Evolutionary conservation across 2,797 vertebrate species (phyloP).

Genomic region (Syngnathus acus): DNA sequence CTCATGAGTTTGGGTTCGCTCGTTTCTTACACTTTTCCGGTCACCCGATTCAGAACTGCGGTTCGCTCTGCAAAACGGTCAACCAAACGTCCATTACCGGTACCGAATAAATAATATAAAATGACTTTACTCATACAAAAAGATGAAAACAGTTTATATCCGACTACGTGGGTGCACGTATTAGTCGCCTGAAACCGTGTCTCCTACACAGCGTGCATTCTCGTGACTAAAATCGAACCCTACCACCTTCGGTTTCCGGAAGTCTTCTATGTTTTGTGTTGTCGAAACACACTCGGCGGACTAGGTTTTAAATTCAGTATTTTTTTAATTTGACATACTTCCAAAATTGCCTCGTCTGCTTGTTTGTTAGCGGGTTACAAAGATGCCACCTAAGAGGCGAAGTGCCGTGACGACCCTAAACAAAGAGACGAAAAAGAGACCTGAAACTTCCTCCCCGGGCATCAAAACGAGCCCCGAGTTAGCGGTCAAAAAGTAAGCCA

Average conservation of each 20-base stretch:
- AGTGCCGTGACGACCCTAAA: constrained; percentile 40
- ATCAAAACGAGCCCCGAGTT: constrained; percentile 57
- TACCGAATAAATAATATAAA: not conserved
- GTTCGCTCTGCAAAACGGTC: not conserved
- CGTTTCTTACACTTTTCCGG: constrained; percentile 28
- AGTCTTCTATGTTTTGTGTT: constrained; percentile 36
- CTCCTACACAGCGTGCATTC: not conserved
- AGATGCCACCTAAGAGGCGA: constrained; percentile 65
- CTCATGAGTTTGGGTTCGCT: constrained; percentile 32
- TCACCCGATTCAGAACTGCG: fast-evolving
- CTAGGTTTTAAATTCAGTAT: constrained; percentile 47
- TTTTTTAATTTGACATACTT: not conserved
- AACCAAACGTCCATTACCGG: not conserved
- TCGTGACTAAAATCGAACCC: constrained; percentile 25
- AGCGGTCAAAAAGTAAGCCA: constrained; percentile 59
- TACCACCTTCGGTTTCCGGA: constrained; percentile 34
- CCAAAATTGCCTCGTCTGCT: not conserved
- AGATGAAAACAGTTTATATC: not conserved
- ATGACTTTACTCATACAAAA: too few relatives aligned
- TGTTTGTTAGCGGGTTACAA: not conserved
- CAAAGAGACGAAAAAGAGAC: constrained; percentile 48
- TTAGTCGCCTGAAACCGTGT: not conserved
- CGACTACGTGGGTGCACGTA: not conserved
- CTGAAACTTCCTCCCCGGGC: constrained; percentile 40
- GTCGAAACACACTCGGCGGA: constrained; percentile 22